phyloP scores from a whole-genome alignment of 2,113 vertebrate species.

The Tor tambroides region DNA sequence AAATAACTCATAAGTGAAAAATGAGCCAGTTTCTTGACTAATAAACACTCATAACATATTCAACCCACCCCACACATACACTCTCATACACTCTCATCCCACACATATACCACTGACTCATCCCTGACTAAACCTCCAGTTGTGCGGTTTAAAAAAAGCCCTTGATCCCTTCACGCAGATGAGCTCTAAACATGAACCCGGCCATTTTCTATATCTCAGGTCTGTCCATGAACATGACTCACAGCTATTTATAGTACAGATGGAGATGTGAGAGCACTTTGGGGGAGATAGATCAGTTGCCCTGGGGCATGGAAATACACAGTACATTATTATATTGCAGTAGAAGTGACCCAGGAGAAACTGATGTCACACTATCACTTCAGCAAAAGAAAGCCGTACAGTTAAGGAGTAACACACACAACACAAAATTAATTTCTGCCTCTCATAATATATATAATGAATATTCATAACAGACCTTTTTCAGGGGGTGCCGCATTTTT shows the following conservation, averaged over 20 bases:
- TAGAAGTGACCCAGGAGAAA: conserved; percentile 9
- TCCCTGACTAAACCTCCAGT: conserved; percentile 44
- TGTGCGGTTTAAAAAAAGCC: conserved; percentile 50
- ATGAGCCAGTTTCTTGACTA: conserved; percentile 8
- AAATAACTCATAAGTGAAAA: conserved; percentile 18
- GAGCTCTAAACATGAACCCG: conserved; percentile 43
- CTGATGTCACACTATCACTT: conserved; percentile 28
- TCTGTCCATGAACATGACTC: conserved; percentile 51
- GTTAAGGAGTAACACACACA: background rate
- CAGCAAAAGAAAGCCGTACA: background rate
- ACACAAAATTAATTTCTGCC: background rate
- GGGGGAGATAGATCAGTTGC: conserved; percentile 47
- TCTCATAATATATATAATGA: background rate
- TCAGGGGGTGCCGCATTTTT: too few species aligned
- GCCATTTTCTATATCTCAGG: conserved; percentile 39
- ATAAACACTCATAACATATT: conserved; percentile 41
- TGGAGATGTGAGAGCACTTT: conserved; percentile 32
- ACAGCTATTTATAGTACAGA: conserved; percentile 55
- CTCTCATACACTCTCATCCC: conserved; percentile 9
- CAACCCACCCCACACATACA: conserved; percentile 15
- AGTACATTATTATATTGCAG: conserved; percentile 30
- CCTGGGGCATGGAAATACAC: conserved; percentile 37
- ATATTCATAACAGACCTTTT: background rate
- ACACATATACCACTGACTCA: conserved; percentile 49
- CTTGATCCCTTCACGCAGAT: conserved; percentile 41